These are phyloP conservation scores for Autographa pulchrina DNA, from an alignment of 2,888 invertebrate species.

Conservation along the genomic window DNA sequence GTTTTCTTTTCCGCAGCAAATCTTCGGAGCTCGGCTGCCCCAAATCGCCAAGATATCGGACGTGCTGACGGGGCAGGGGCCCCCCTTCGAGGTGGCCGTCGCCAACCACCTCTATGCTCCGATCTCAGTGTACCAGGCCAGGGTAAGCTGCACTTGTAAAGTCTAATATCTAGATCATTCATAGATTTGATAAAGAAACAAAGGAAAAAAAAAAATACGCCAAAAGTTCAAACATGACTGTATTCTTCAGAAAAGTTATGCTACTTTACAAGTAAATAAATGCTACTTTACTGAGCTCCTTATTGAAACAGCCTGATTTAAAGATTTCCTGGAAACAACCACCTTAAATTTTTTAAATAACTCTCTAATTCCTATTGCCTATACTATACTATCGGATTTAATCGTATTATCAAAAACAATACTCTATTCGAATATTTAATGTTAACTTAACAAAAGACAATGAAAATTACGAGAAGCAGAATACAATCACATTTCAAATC, in stretches of 20 bases:
- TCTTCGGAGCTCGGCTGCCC: constrained; percentile 60
- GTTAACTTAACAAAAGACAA: not conserved
- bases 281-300: no score
- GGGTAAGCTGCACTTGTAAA: constrained; percentile 66
- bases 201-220: not conserved
- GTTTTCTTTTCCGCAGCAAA: constrained; percentile 45
- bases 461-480: not conserved
- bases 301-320: no score
- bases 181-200: no score
- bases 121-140: constrained; percentile 76
- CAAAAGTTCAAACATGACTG: no score
- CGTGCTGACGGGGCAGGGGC: constrained; percentile 76
- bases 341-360: no score
- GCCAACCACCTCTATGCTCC: constrained; percentile 80
- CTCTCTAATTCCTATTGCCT: no score
- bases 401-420: not conserved
- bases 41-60: constrained; percentile 81
- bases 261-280: no score
- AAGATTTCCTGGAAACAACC: no score
- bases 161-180: no score
- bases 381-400: not conserved
- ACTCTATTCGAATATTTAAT: not conserved
- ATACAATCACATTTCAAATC: not conserved
- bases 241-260: no score
- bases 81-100: constrained; percentile 76